Percentiles rank a stretch among this genome's conserved stretches.
Conservation (phyloP, 2,888 invertebrate genomes). For the Cryptophagus acutangulus region DNA sequence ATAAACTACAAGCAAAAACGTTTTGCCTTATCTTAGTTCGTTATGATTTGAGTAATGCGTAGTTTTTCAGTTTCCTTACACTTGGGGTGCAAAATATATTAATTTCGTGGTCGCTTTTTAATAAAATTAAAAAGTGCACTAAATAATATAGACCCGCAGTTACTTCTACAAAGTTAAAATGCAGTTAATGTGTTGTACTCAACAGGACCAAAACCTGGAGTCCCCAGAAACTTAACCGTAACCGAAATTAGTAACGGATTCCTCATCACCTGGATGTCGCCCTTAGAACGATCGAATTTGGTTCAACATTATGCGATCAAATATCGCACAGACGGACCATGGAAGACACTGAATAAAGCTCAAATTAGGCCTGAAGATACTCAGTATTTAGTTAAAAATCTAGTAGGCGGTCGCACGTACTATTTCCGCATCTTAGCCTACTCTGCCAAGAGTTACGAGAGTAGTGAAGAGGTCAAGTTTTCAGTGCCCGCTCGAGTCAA, state of each 20-base stretch:
- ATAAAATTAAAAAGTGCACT: not conserved
- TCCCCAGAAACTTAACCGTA: conserved; percentile 85
- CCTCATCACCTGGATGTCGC: conserved; percentile 85
- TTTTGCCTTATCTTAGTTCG: no score
- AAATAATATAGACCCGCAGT: not conserved
- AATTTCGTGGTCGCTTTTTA: not conserved
- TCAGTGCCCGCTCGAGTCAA: conserved; percentile 86
- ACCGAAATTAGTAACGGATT: conserved; percentile 86
- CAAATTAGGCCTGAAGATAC: conserved; percentile 86
- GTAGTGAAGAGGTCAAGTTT: conserved; percentile 83
- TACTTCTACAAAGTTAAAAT: not conserved
- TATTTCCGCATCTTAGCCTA: conserved; percentile 88
- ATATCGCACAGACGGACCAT: conserved; percentile 83
- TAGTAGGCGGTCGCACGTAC: conserved; percentile 86
- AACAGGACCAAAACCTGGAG: conserved; percentile 85
- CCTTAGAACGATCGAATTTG: conserved; percentile 67
- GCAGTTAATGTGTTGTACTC: conserved; percentile 9
- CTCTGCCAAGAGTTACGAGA: conserved; percentile 80
- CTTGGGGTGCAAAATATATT: not conserved
- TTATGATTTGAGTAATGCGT: not conserved
- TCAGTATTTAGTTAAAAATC: conserved; percentile 84
- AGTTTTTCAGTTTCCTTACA: not conserved
- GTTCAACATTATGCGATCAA: conserved; percentile 88
- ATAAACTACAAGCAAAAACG: no score
- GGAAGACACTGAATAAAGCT: conserved; percentile 84